phyloP scores from a whole-genome alignment of 2,888 invertebrate species.

The Hyppa rectilinea region DNA sequence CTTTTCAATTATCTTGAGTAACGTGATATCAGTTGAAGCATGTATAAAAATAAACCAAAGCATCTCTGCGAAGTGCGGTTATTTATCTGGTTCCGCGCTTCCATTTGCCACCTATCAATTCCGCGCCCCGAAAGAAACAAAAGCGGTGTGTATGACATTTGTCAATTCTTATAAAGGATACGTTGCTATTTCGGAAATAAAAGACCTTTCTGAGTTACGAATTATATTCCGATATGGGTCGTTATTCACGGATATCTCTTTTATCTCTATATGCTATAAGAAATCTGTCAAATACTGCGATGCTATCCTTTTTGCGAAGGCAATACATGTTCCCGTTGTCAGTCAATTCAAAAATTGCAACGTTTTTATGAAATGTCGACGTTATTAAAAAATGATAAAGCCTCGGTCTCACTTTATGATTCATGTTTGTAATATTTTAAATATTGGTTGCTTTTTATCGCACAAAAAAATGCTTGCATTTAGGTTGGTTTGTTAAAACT shows the following conservation, averaged over 20 bases:
- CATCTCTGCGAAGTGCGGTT: slow-evolving; percentile 8
- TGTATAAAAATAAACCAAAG: slow-evolving; percentile 19
- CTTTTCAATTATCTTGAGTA: too few relatives aligned
- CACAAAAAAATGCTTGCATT: slow-evolving; percentile 9
- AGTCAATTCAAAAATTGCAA: slow-evolving; percentile 20
- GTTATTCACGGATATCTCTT: slow-evolving; percentile 50
- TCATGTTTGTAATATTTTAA: neutral
- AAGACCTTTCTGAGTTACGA: slow-evolving; percentile 57
- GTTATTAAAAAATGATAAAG: slow-evolving; percentile 28
- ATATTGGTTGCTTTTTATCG: neutral
- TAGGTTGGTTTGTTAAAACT: slow-evolving; percentile 12
- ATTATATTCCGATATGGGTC: slow-evolving; percentile 60
- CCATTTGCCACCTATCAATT: slow-evolving; percentile 38
- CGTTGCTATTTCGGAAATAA: slow-evolving; percentile 64
- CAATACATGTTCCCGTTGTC: slow-evolving; percentile 38
- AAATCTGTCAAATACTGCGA: slow-evolving; percentile 55
- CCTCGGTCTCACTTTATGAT: neutral
- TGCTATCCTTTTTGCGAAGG: slow-evolving; percentile 27
- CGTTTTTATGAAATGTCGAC: slow-evolving; percentile 9
- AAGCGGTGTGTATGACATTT: slow-evolving; percentile 66
- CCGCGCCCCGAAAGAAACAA: slow-evolving; percentile 39
- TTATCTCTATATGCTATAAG: slow-evolving; percentile 40
- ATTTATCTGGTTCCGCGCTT: slow-evolving; percentile 33
- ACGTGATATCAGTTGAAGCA: slow-evolving; percentile 17
- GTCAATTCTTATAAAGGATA: slow-evolving; percentile 67